Evolutionary conservation across 2,797 vertebrate genomes (phyloP), one percentile per base, ranked within the genome.

Genomic region (Salmo trutta): DNA sequence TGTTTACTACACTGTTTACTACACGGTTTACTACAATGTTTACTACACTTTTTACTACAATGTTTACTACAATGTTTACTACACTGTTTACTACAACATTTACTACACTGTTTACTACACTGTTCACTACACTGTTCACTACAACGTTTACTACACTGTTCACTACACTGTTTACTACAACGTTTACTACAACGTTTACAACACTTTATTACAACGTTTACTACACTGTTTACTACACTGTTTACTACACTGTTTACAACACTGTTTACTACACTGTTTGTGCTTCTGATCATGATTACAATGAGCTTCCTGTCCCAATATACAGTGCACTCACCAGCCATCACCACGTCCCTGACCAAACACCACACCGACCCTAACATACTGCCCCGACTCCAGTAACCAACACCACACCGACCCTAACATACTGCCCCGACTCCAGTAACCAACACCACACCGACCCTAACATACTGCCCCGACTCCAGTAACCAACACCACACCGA

Each of bases 171-270:
- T 89, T 83, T 84, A 91, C 24, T 82, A 81, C 5, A 76, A 1
- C 0, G 33, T 36, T 0, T 36, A 36, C 5, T 36, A 36, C 33
- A 36, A 1, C 0, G 5, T 36, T 0, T 36, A 36, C 33, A 6
- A 36, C 33, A 36, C 81, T 21, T 86, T 77, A 86, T 75, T 41
- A 78, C 76, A 59, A 31, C n/a, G 83, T 89, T 84, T 84, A 90
- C 24, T 82, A 81, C 5, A 76, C 82, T 29, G 56, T 88, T 88
- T 78, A 86, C 77, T 41, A 78, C 76, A 59, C 47, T 27, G 83
- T 89, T 85, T 84, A 91, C n/a, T 82, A 81, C 5, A 76, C 27
- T 29, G 83, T 89, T 85, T 84, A 91, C n/a, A 81, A 81, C 5
- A 76, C 27, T 29, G 27, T 71, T 85, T 84, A 91, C 21, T 82